Conservation (phyloP, 1,140 invertebrate genomes). For the Platyscapa corneri region DNA sequence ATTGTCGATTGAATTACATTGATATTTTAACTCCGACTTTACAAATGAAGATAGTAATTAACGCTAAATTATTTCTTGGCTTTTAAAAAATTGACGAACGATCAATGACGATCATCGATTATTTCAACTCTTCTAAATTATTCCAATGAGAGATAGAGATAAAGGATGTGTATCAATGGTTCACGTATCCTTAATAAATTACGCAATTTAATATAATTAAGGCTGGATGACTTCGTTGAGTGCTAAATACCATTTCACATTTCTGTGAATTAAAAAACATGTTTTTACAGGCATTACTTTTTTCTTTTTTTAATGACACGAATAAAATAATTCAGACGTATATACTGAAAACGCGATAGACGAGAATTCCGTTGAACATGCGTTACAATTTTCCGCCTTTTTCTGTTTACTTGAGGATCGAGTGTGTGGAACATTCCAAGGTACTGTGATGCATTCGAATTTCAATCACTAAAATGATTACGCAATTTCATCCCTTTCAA, state of each 20-base stretch:
- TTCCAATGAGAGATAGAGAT: not conserved
- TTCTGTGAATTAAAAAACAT: constrained; percentile 38
- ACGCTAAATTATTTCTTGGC: not conserved
- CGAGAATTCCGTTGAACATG: constrained; percentile 49
- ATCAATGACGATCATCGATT: not conserved
- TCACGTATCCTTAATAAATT: constrained; percentile 1
- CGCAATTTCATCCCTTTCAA: constrained; percentile 42
- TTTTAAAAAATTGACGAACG: not conserved
- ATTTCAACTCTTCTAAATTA: not conserved
- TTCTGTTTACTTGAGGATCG: constrained; percentile 1
- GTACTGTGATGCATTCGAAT: not conserved
- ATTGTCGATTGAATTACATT: not conserved
- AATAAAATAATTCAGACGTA: constrained; percentile 40
- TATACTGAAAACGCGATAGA: constrained; percentile 24
- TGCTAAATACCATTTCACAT: constrained; percentile 41
- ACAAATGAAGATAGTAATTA: too few relatives aligned
- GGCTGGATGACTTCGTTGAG: constrained; percentile 45
- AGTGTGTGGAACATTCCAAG: constrained; percentile 25
- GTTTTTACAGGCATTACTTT: constrained; percentile 42
- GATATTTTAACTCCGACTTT: not conserved
- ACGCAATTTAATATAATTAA: constrained; percentile 34
- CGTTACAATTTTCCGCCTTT: constrained; percentile 43
- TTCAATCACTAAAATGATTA: not conserved
- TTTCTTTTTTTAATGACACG: constrained; percentile 18
- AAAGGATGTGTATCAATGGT: not conserved